Evolutionary conservation across 2,113 vertebrate species (phyloP).

Genomic region (Pelusios castaneus): DNA sequence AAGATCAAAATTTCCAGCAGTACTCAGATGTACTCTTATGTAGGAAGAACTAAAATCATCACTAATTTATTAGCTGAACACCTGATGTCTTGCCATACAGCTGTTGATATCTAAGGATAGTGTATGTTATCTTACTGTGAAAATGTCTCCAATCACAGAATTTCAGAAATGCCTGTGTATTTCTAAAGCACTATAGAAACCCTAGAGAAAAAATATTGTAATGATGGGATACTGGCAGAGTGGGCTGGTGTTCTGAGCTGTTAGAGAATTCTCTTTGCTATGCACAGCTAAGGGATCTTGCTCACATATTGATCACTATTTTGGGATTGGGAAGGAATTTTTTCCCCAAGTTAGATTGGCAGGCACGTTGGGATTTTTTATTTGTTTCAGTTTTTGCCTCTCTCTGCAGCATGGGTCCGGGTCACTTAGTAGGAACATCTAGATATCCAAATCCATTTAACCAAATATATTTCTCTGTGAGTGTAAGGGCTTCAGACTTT

Average conservation of each 20-base stretch:
- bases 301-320: background rate
- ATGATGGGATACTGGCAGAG: background rate
- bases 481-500: background rate
- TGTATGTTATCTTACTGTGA: accelerated
- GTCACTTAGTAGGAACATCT: background rate
- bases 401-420: background rate
- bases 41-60: background rate
- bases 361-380: background rate
- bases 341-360: background rate
- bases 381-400: background rate
- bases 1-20: constrained; percentile 1
- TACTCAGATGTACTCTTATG: background rate
- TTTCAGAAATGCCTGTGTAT: background rate
- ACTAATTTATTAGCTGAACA: background rate
- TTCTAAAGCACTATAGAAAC: background rate
- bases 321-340: background rate
- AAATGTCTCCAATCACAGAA: background rate
- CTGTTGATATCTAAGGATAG: background rate
- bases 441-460: background rate
- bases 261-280: background rate
- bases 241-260: background rate
- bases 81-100: background rate
- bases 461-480: background rate
- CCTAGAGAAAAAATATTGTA: background rate
- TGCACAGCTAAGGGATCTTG: background rate